Conservation (phyloP, 2,888 invertebrate genomes). For the Agrypnus murinus region DNA sequence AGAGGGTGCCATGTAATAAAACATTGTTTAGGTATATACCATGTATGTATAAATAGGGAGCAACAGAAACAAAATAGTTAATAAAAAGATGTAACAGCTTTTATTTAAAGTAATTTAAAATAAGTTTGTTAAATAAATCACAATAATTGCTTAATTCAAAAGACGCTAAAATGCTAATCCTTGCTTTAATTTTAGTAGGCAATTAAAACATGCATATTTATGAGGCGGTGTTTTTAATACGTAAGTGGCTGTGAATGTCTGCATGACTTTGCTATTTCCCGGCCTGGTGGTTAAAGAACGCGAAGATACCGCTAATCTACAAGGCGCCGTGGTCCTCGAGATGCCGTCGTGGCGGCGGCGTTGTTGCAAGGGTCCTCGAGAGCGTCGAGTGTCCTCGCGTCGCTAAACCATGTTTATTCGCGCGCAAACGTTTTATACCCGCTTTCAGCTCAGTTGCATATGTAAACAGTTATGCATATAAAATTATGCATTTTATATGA, state of each 20-base stretch:
- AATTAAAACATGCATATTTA: conserved; percentile 62
- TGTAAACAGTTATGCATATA: conserved; percentile 46
- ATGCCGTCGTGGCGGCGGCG: conserved; percentile 58
- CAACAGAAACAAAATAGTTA: conserved; percentile 22
- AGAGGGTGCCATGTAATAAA: too few relatives aligned
- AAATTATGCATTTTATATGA: conserved; percentile 47
- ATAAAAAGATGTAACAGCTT: conserved; percentile 53
- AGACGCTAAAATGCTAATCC: conserved; percentile 58
- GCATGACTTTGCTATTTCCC: conserved; percentile 48
- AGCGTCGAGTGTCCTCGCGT: conserved; percentile 61
- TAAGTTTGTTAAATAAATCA: conserved; percentile 58
- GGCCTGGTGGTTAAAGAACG: conserved; percentile 48
- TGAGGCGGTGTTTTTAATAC: conserved; percentile 59
- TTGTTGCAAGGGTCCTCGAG: conserved; percentile 61
- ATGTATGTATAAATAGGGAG: too few relatives aligned
- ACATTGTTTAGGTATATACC: too few relatives aligned
- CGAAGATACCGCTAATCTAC: conserved; percentile 60
- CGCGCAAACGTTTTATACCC: conserved; percentile 57
- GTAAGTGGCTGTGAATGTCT: conserved; percentile 55
- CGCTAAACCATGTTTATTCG: conserved; percentile 64
- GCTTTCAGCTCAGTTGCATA: conserved; percentile 40
- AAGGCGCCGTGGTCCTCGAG: conserved; percentile 57
- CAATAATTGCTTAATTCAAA: conserved; percentile 59
- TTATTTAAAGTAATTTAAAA: conserved; percentile 53
- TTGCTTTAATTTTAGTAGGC: conserved; percentile 59